Conservation (phyloP, 2,888 invertebrate genomes). For the Himalopsyche japonica region DNA sequence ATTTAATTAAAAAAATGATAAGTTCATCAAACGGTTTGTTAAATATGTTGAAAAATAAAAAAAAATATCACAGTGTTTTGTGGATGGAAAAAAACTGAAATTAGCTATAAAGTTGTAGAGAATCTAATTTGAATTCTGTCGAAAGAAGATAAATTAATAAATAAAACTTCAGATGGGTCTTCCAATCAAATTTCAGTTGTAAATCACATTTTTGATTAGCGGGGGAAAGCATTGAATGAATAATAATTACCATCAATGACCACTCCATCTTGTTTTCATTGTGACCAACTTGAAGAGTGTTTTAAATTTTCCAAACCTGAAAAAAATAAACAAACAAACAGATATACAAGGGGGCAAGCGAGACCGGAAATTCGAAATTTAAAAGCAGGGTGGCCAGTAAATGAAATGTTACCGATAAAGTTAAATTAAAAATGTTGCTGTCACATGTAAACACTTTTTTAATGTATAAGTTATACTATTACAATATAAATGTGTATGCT, state of each 20-base stretch:
- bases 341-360: background rate
- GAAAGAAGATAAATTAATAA: background rate
- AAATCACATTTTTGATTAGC: background rate
- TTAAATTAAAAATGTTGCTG: too few relatives aligned
- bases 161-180: background rate
- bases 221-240: background rate
- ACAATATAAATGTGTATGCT: too few relatives aligned
- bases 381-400: background rate
- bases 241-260: background rate
- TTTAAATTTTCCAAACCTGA: background rate
- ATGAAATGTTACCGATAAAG: background rate
- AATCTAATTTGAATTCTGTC: background rate
- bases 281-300: background rate
- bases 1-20: too few relatives aligned
- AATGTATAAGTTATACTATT: too few relatives aligned
- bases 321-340: background rate
- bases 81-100: background rate
- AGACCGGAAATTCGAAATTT: background rate
- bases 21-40: too few relatives aligned
- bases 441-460: too few relatives aligned
- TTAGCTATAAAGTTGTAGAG: background rate
- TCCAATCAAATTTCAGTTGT: background rate
- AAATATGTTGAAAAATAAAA: too few relatives aligned
- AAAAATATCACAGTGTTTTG: too few relatives aligned
- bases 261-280: background rate